Base-by-base conservation (phyloP, 1,140 invertebrate species). In the Sinonovacula constricta region DNA sequence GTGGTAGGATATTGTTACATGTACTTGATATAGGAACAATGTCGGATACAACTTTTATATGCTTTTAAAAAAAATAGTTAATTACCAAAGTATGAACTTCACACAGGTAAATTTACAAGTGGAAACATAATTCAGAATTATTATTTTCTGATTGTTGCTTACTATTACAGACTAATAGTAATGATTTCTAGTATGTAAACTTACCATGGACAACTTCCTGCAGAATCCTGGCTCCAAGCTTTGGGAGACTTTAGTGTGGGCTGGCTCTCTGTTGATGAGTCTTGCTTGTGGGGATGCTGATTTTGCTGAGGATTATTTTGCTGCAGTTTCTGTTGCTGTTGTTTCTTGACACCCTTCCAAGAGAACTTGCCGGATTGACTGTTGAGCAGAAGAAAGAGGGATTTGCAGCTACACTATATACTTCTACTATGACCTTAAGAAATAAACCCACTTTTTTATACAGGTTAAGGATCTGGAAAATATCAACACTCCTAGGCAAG, bases 261-360 rank as follows among this genome's bases (percentile, higher is more conserved):
- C 59, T 65, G 68, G 45, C 60, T 36, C 0, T 45, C 15, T 34
- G 63, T 26, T 14, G 59, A 33, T 0, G 33, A 26, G 28, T 24
- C 57, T 33, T 53, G n/a, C 14, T 39, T 10, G 53, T 51, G 28
- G 26, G 49, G 28, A 33, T 33, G 14, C 79, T 56, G 26, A 24
- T 24, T 22, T 57, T 45, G 28, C 66, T n/a, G 24, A 75, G n/a
- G 26, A 33, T 49, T 3, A 70, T 33, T 30, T 22, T 49, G 49
- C 45, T 70, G 18, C 5, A 39, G 14, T 24, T 69, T 36, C 63
- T 78, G 56, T 59, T 59, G 56, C 53, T 69, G 74, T 51, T 83
- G 72, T 22, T 68, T 80, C 78, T 88, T 87, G 0, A 84, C 84
- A 63, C 87, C 86, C 53, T 85, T 87, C 87, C 87, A 88, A 3